phyloP scores from a whole-genome alignment of 2,888 invertebrate species.

The Hylaea fasciaria region DNA sequence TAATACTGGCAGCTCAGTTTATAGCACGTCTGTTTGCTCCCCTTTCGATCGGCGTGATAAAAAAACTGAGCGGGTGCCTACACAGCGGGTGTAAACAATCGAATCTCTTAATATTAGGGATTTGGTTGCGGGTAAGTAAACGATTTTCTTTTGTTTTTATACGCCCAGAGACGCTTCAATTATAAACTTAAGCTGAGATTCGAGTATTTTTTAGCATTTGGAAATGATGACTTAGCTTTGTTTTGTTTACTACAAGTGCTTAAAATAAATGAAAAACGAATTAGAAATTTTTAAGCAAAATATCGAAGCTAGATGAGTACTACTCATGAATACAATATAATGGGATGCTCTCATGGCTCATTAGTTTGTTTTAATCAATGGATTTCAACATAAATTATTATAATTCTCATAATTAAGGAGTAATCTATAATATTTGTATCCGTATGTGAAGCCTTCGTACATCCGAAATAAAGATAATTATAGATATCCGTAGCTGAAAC shows the following conservation, averaged over 20 bases:
- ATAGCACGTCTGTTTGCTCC: conserved; percentile 57
- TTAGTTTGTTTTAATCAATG: no score
- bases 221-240: background rate
- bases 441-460: no score
- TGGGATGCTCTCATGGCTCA: no score
- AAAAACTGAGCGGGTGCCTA: conserved; percentile 41
- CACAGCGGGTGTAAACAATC: conserved; percentile 41
- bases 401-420: no score
- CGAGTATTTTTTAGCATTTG: background rate
- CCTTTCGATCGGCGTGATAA: conserved; percentile 46
- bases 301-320: no score
- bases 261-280: background rate
- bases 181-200: conserved; percentile 7
- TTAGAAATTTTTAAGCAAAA: background rate
- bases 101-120: conserved; percentile 48
- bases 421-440: no score
- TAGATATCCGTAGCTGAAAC: no score
- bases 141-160: conserved; percentile 29
- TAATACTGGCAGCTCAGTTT: conserved; percentile 56
- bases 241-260: background rate
- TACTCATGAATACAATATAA: no score
- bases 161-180: conserved; percentile 22
- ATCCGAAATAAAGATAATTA: no score
- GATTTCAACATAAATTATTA: no score
- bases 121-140: conserved; percentile 39